These are phyloP conservation scores for Bovichtus diacanthus DNA, from an alignment of 2,797 vertebrate species.

Conservation along the genomic window DNA sequence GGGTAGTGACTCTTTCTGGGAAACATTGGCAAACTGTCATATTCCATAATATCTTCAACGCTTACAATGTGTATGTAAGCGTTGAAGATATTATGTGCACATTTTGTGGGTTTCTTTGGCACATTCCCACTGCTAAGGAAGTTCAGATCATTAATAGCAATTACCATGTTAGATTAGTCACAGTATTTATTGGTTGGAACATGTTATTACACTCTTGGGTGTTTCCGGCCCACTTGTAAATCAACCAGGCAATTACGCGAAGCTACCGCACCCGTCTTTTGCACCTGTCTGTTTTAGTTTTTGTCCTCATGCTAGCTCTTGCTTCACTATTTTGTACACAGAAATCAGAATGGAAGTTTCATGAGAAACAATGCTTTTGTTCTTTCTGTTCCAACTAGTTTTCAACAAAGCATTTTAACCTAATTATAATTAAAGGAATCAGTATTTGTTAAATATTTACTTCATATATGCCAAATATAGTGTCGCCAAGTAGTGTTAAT, in stretches of 20 bases:
- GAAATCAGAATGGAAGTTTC: neutral
- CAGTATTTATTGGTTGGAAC: neutral
- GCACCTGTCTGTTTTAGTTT: neutral
- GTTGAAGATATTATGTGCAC: neutral
- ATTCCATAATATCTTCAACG: too few species aligned
- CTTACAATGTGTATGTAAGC: neutral
- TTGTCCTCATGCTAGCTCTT: neutral
- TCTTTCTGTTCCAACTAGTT: neutral
- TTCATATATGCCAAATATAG: neutral
- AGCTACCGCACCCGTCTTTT: neutral
- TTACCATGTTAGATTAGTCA: neutral
- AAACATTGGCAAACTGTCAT: neutral
- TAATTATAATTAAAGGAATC: too few species aligned
- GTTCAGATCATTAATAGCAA: conserved; percentile 2
- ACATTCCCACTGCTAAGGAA: neutral
- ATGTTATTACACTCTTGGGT: neutral
- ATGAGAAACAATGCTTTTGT: conserved; percentile 1
- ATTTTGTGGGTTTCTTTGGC: neutral
- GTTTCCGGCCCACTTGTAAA: neutral
- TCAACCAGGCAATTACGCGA: neutral
- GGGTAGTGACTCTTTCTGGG: neutral
- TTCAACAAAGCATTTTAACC: neutral
- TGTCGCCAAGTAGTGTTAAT: neutral
- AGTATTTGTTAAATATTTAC: neutral
- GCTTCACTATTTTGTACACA: neutral